A percentile compares a stretch with the other conserved stretches of the same genome.
phyloP scores from a whole-genome alignment of 2,888 invertebrate genomes.

The Meloe dianella region DNA sequence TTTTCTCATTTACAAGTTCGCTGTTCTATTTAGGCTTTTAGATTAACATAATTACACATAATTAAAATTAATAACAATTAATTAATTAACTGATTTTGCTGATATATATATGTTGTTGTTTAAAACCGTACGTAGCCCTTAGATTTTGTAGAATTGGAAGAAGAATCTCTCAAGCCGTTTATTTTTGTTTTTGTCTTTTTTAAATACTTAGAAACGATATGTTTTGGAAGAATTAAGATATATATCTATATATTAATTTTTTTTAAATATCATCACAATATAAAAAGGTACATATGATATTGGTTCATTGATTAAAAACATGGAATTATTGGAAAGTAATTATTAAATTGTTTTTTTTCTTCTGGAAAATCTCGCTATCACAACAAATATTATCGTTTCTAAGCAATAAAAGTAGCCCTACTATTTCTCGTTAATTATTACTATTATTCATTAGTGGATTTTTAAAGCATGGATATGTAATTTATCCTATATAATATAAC shows the following conservation, averaged over 20 bases:
- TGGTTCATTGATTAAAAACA: conserved; percentile 15
- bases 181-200: conserved; percentile 21
- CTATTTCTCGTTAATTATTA: conserved; percentile 24
- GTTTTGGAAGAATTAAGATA: conserved; percentile 29
- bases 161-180: conserved; percentile 51
- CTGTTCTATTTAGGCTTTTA: conserved; percentile 50
- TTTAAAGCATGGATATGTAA: conserved; percentile 48
- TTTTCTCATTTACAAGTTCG: conserved; percentile 40
- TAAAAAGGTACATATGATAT: conserved; percentile 28
- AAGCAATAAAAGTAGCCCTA: conserved; percentile 35
- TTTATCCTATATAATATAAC: conserved; percentile 34
- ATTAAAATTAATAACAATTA: too few species aligned
- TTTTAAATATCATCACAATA: conserved; percentile 24
- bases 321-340: neutral
- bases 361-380: conserved; percentile 22
- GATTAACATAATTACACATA: conserved; percentile 22
- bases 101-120: too few species aligned
- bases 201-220: conserved; percentile 40
- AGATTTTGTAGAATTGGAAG: conserved; percentile 47
- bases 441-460: conserved; percentile 18
- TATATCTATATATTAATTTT: neutral
- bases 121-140: conserved; percentile 31
- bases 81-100: too few species aligned
- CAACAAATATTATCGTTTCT: conserved; percentile 35
- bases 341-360: neutral